phyloP scores from a whole-genome alignment of 1,140 invertebrate species.

The Lepidurus couesii region DNA sequence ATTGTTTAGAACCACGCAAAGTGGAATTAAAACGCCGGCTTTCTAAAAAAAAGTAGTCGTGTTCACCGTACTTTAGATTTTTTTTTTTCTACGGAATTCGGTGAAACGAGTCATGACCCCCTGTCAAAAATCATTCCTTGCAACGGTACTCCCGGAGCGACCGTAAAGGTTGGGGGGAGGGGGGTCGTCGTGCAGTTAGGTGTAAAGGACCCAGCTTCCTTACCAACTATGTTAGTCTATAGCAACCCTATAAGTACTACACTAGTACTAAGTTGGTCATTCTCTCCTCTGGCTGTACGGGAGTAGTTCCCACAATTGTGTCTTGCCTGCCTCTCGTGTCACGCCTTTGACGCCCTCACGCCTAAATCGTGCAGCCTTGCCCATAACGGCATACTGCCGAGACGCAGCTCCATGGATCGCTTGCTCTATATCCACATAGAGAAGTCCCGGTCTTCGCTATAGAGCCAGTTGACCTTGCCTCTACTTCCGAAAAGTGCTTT shows the following conservation, averaged over 20 bases:
- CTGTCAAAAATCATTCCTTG: conserved; percentile 1
- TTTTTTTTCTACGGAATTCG: not conserved
- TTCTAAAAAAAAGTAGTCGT: too few relatives aligned
- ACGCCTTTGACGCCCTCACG: too few relatives aligned
- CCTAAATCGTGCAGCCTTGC: too few relatives aligned
- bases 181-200: not conserved
- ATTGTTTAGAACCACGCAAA: too few relatives aligned
- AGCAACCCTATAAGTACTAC: conserved; percentile 17
- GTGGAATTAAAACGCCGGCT: too few relatives aligned
- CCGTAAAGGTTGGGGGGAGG: not conserved
- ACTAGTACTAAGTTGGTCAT: not conserved
- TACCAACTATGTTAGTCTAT: not conserved
- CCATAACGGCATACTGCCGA: too few relatives aligned
- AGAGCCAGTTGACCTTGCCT: too few relatives aligned
- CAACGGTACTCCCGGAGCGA: conserved; percentile 20
- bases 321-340: not conserved
- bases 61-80: not conserved
- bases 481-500: too few relatives aligned
- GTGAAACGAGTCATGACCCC: not conserved
- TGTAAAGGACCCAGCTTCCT: conserved; percentile 2
- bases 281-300: not conserved
- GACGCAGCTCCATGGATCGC: too few relatives aligned
- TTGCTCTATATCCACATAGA: too few relatives aligned
- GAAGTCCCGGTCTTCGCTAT: too few relatives aligned
- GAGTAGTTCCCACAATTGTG: not conserved